phyloP scores from a whole-genome alignment of 2,888 invertebrate genomes.

The Agrenia bidenticulata region DNA sequence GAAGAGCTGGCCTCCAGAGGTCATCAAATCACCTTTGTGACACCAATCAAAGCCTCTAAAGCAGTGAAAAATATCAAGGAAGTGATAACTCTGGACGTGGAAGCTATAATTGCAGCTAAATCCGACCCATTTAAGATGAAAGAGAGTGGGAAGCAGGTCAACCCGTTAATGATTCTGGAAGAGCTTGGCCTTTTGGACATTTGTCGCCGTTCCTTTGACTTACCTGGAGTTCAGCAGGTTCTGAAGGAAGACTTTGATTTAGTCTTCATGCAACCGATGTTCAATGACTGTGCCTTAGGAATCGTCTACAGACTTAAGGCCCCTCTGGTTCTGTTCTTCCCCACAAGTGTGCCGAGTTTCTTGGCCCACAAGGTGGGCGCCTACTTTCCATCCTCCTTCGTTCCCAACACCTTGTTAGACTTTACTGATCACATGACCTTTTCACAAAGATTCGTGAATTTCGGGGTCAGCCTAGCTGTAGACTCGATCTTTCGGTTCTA shows the following conservation, averaged over 20 bases:
- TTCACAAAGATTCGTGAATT: slow-evolving; percentile 52
- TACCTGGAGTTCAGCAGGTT: slow-evolving; percentile 29
- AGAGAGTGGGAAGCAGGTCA: slow-evolving; percentile 8
- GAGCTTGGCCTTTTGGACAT: slow-evolving; percentile 10
- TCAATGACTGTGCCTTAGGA: slow-evolving; percentile 53
- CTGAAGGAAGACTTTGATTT: slow-evolving; percentile 52
- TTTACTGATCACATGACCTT: slow-evolving; percentile 53
- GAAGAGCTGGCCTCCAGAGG: slow-evolving; percentile 60
- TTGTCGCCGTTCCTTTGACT: slow-evolving; percentile 34
- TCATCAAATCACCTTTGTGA: slow-evolving; percentile 61
- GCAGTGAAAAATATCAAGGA: slow-evolving; percentile 56
- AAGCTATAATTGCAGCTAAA: slow-evolving; percentile 10
- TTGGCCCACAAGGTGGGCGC: slow-evolving; percentile 35
- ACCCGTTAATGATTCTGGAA: slow-evolving; percentile 21
- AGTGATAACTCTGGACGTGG: slow-evolving; percentile 34
- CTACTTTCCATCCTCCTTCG: slow-evolving; percentile 53
- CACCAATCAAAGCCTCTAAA: slow-evolving; percentile 56
- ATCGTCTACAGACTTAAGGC: slow-evolving; percentile 53
- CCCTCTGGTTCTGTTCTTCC: slow-evolving; percentile 55
- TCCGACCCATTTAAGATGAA: slow-evolving; percentile 31
- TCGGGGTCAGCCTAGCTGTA: slow-evolving; percentile 40
- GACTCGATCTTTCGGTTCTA: slow-evolving; percentile 53
- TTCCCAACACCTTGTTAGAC: slow-evolving; percentile 54
- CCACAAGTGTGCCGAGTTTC: slow-evolving; percentile 22
- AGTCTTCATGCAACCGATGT: slow-evolving; percentile 53